Evolutionary conservation across 2,113 vertebrate genomes (phyloP).

Genomic region (Castor canadensis): DNA sequence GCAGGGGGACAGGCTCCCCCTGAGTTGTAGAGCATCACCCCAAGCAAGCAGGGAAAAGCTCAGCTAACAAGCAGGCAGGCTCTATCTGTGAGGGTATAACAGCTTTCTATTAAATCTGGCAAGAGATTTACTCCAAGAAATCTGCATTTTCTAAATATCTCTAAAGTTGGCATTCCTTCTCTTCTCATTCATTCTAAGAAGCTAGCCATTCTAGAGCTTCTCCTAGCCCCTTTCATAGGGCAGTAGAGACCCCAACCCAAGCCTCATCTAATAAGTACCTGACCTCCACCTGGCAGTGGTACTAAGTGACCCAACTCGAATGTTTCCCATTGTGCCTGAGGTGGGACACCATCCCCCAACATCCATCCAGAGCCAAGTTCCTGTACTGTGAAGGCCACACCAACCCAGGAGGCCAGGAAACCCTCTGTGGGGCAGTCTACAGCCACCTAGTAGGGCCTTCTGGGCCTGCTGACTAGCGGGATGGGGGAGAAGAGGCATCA

Average conservation of each 20-base stretch:
- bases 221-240: neutral
- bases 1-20: neutral
- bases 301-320: neutral
- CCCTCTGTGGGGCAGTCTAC: neutral
- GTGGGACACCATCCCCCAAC: neutral
- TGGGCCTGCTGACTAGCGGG: neutral
- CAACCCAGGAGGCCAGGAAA: neutral
- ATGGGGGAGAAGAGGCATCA: neutral
- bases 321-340: neutral
- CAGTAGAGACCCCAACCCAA: neutral
- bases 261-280: neutral
- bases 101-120: neutral
- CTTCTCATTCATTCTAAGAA: neutral
- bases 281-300: neutral
- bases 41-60: fast-evolving
- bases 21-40: neutral
- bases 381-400: no score
- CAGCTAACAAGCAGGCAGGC: neutral
- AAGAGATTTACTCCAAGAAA: neutral
- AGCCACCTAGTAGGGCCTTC: fast-evolving
- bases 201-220: neutral
- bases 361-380: neutral
- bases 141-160: neutral
- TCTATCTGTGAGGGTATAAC: fast-evolving
- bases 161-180: neutral